Percentiles rank a stretch among this genome's conserved stretches.
Evolutionary conservation across 2,113 vertebrate genomes (phyloP).

Genomic region (Paedocypris sp.): DNA sequence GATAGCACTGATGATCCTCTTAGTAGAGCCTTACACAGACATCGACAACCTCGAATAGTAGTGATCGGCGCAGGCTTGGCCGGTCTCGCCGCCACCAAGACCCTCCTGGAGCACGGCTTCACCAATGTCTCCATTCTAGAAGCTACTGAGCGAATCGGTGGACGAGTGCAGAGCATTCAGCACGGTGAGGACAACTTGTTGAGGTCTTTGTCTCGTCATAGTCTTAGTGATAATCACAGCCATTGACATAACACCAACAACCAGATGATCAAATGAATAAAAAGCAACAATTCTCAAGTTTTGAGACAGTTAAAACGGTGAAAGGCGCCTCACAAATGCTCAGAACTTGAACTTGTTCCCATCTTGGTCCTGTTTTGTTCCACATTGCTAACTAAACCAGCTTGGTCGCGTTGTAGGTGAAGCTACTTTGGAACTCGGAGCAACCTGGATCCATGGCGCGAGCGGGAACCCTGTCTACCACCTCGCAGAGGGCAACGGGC

Average conservation of each 20-base stretch:
- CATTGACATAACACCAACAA: too few relatives aligned
- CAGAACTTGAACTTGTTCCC: too few relatives aligned
- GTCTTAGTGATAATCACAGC: too few relatives aligned
- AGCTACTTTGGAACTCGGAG: conserved; percentile 95
- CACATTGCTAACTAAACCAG: too few relatives aligned
- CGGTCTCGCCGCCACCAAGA: conserved; percentile 83
- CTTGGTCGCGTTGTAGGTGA: conserved; percentile 56
- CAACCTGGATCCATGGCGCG: conserved; percentile 98
- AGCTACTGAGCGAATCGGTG: conserved; percentile 84
- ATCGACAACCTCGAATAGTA: conserved; percentile 94
- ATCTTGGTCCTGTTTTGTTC: too few relatives aligned
- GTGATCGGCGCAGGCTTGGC: conserved; percentile 92
- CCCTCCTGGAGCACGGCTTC: conserved; percentile 85
- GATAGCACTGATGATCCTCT: conserved; percentile 99
- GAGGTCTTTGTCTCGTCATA: too few relatives aligned
- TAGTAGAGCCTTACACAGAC: conserved; percentile 81
- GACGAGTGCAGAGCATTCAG: conserved; percentile 85
- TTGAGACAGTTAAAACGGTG: too few relatives aligned
- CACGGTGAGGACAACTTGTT: conserved; percentile 74
- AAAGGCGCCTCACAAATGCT: too few relatives aligned
- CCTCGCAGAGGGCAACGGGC: conserved; percentile 93
- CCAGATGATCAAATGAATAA: too few relatives aligned
- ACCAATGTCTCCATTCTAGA: conserved; percentile 92
- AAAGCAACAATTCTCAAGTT: too few relatives aligned
- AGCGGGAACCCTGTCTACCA: conserved; percentile 96